Percentiles rank a stretch among this genome's conserved stretches.
Conservation (phyloP, 2,113 vertebrate genomes). For the Perca schrenkii region DNA sequence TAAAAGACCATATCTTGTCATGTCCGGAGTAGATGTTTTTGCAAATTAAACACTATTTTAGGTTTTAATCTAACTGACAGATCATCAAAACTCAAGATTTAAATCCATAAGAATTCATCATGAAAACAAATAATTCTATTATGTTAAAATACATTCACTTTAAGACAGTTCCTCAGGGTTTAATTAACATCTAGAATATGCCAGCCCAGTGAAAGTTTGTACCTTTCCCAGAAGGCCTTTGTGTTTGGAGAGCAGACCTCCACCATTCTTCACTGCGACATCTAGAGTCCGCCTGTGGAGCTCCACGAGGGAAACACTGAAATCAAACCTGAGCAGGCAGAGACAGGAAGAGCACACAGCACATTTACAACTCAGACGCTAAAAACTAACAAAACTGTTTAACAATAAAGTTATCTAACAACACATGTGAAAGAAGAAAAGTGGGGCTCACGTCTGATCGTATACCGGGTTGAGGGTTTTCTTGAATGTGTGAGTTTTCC, state of each 20-base stretch:
- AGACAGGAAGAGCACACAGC: background rate
- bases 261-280: constrained; percentile 96
- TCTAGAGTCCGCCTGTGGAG: constrained; percentile 92
- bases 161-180: background rate
- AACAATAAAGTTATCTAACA: no score
- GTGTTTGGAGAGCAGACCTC: constrained; percentile 95
- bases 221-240: constrained; percentile 98
- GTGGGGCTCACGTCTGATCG: constrained; percentile 90
- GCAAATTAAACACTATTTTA: no score
- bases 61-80: no score
- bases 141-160: background rate
- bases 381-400: no score
- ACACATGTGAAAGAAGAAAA: fast-evolving
- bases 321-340: constrained; percentile 89
- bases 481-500: constrained; percentile 95
- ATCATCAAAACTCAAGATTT: background rate
- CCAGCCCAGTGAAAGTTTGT: background rate
- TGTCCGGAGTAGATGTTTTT: background rate
- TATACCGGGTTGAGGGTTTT: constrained; percentile 93
- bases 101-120: background rate
- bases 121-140: background rate
- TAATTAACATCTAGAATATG: background rate
- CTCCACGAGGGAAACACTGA: constrained; percentile 91
- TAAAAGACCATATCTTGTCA: background rate
- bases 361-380: background rate